Evolutionary conservation across 2,113 vertebrate genomes (phyloP), one percentile per base, ranked within the genome.

Genomic region (Nothoprocta pentlandii): DNA sequence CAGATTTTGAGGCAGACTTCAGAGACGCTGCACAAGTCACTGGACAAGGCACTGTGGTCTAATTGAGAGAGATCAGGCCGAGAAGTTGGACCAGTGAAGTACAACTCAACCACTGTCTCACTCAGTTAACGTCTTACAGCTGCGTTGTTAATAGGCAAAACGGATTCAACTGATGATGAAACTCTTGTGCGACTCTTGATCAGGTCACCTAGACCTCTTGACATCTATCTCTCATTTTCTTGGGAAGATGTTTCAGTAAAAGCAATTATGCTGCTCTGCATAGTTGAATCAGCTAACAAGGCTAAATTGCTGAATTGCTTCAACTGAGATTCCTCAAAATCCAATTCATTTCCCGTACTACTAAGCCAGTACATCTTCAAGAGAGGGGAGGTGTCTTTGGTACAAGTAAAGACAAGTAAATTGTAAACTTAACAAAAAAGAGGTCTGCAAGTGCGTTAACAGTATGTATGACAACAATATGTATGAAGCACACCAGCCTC

Each of bases 201-300:
- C 41, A 70, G 70, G n/a, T 74, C 71, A 70, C 19, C 36, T 67
- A 42, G 3, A 88, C 67, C 83, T 95, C 68, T 51, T 81, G 75
- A 59, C 1, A 0, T 0, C 61, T 10, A 23, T 67, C 10, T 79
- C 25, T n/a, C 79, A 82, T 10, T 85, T 79, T 41, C 54, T 56
- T 2, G 0, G 22, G 44, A 80, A 80, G 41, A 83, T 22, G 13
- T 41, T 93, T 80, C 71, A 83, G 41, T 93, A 77, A 93, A 87
- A 80, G 63, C 74, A 2, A n/a, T 90, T 70, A 69, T 2, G 8
- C n/a, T 44, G 20, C 90, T 93, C 82, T 85, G 76, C 71, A 88
- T 30, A 56, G 28, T 21, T 46, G 51, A 87, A 76, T 17, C 80
- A 86, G 68, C 69, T 73, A 85, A 56, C 44, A 73, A 13, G 44